Conservation (phyloP, 2,797 vertebrate species). For the Xiphophorus birchmanni region DNA sequence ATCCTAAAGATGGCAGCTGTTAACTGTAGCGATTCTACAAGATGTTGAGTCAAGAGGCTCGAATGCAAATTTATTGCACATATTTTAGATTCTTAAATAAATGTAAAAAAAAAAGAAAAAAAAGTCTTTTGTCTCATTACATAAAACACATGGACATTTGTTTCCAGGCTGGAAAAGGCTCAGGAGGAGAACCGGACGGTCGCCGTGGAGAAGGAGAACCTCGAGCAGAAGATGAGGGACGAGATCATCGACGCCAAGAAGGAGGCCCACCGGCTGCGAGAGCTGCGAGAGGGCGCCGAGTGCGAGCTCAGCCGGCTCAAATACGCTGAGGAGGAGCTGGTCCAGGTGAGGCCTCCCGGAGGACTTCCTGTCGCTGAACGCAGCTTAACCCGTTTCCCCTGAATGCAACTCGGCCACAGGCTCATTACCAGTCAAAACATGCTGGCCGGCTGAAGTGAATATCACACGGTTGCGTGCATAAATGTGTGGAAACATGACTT, state of each 20-base stretch:
- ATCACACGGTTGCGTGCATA: background rate
- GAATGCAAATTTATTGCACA: background rate
- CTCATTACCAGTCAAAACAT: background rate
- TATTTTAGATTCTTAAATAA: background rate
- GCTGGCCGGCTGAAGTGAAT: background rate
- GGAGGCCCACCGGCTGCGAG: constrained; percentile 91
- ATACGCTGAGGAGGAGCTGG: constrained; percentile 96
- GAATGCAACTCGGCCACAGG: background rate
- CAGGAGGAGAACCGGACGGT: constrained; percentile 98
- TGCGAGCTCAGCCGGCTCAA: constrained; percentile 95
- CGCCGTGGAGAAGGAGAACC: constrained; percentile 97
- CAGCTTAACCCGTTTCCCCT: background rate
- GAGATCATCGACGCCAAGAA: constrained; percentile 95
- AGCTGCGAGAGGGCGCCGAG: constrained; percentile 92
- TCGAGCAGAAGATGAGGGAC: constrained; percentile 97
- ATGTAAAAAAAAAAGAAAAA: background rate
- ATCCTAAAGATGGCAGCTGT: background rate
- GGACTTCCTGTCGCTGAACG: background rate
- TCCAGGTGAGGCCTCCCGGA: constrained; percentile 85
- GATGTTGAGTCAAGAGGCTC: background rate
- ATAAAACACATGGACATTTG: background rate
- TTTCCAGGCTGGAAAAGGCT: constrained; percentile 91
- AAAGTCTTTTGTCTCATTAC: background rate
- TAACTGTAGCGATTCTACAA: background rate
- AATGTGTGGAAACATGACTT: constrained; percentile 1